Evolutionary conservation across 2,888 invertebrate genomes (phyloP).

Genomic region (Chrysotoxum bicinctum): DNA sequence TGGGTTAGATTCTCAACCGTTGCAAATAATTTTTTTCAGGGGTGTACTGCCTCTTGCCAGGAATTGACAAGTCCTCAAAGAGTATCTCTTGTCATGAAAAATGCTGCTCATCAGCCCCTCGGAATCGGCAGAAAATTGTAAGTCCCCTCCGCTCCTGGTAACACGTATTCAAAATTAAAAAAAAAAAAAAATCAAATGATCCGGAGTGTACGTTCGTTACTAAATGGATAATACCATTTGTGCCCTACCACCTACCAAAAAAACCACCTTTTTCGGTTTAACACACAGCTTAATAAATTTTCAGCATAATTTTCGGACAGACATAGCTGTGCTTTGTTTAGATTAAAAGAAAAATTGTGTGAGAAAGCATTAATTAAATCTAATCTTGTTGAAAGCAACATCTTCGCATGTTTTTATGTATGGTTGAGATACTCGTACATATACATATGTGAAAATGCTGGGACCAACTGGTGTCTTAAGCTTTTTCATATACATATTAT

Average conservation of each 20-base stretch:
- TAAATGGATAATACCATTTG: neutral
- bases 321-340: neutral
- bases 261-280: slow-evolving; percentile 45
- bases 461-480: neutral
- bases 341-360: neutral
- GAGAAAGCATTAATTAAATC: slow-evolving; percentile 32
- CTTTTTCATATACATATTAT: neutral
- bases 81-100: too few species aligned
- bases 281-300: slow-evolving; percentile 41
- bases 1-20: too few species aligned
- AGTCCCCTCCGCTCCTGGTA: too few species aligned
- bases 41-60: too few species aligned
- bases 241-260: neutral
- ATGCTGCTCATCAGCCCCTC: too few species aligned
- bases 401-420: neutral
- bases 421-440: too few species aligned
- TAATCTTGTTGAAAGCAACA: neutral
- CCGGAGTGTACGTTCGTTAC: neutral
- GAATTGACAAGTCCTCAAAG: too few species aligned
- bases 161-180: too few species aligned
- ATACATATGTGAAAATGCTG: neutral
- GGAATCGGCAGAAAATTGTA: too few species aligned
- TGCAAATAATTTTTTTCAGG: too few species aligned
- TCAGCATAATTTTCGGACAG: slow-evolving; percentile 3
- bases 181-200: neutral